Evolutionary conservation across 2,888 invertebrate species (phyloP).

Genomic region (Brenthis ino): DNA sequence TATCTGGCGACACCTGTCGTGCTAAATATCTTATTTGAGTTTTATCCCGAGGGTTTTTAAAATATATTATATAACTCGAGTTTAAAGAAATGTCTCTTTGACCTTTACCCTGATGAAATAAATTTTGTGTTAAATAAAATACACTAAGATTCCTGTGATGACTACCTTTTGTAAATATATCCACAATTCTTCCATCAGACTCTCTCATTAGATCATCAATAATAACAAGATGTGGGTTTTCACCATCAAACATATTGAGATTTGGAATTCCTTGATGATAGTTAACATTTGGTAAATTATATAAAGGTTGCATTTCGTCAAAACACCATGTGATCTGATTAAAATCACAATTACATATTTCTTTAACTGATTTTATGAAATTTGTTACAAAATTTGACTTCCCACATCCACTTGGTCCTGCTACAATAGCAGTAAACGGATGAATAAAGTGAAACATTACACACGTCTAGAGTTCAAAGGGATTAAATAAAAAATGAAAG

Average conservation of each 20-base stretch:
- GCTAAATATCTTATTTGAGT: conserved; percentile 43
- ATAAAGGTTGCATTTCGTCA: conserved; percentile 40
- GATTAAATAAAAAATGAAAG: no score
- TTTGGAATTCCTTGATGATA: conserved; percentile 46
- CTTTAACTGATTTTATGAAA: conserved; percentile 27
- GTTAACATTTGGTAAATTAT: conserved; percentile 40
- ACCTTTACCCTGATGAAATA: conserved; percentile 41
- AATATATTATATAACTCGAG: conserved; percentile 44
- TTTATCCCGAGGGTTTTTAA: conserved; percentile 45
- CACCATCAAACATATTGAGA: conserved; percentile 44
- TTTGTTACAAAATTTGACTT: conserved; percentile 38
- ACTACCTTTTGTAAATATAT: conserved; percentile 44
- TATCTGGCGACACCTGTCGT: conserved; percentile 44
- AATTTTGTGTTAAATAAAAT: conserved; percentile 46
- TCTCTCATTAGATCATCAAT: conserved; percentile 50
- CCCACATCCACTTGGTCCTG: conserved; percentile 34
- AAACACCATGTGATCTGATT: conserved; percentile 34
- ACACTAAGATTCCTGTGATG: conserved; percentile 47
- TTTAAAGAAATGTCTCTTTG: conserved; percentile 43
- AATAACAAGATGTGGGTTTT: conserved; percentile 41
- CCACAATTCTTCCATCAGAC: conserved; percentile 44
- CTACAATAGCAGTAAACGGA: conserved; percentile 41
- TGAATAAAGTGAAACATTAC: conserved; percentile 23
- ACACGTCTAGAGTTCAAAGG: neutral
- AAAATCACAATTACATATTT: conserved; percentile 31